A percentile compares a stretch with the other conserved stretches of the same genome.
Conservation (phyloP, 1,140 invertebrate genomes). For the Coelopa frigida region DNA sequence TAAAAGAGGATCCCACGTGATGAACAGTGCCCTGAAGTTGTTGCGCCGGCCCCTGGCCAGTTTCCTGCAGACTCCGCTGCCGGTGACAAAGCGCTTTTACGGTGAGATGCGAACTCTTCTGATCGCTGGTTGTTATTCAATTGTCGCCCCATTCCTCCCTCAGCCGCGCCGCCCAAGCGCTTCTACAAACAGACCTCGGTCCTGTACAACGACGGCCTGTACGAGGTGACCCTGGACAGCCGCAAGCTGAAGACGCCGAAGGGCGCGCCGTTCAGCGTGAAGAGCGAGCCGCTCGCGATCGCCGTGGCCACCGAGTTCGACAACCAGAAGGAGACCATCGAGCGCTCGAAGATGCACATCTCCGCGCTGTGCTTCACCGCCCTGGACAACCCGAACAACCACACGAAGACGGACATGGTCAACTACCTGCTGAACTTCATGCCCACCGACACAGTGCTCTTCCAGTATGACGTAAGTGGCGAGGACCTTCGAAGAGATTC, state of each 20-base stretch:
- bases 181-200: constrained; percentile 67
- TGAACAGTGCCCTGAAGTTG: constrained; percentile 11
- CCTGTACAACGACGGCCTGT: constrained; percentile 53
- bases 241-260: constrained; percentile 81
- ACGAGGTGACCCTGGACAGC: constrained; percentile 74
- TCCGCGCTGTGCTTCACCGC: constrained; percentile 84
- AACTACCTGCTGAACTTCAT: constrained; percentile 74
- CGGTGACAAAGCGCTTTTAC: constrained; percentile 8
- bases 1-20: constrained; percentile 2
- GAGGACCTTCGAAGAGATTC: neutral
- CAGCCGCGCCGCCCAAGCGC: constrained; percentile 51
- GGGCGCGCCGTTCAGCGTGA: constrained; percentile 67
- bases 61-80: neutral
- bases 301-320: constrained; percentile 90
- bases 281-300: constrained; percentile 80
- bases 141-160: neutral
- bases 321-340: constrained; percentile 70
- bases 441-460: constrained; percentile 81
- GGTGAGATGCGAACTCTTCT: constrained; percentile 5
- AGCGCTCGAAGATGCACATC: constrained; percentile 81
- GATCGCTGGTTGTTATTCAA: neutral
- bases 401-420: constrained; percentile 68
- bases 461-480: constrained; percentile 61
- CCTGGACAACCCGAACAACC: constrained; percentile 82
- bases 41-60: neutral